Evolutionary conservation across 2,888 invertebrate species (phyloP), one percentile per base, ranked within the genome.

Genomic region (Hirtodrosophila alboralis): DNA sequence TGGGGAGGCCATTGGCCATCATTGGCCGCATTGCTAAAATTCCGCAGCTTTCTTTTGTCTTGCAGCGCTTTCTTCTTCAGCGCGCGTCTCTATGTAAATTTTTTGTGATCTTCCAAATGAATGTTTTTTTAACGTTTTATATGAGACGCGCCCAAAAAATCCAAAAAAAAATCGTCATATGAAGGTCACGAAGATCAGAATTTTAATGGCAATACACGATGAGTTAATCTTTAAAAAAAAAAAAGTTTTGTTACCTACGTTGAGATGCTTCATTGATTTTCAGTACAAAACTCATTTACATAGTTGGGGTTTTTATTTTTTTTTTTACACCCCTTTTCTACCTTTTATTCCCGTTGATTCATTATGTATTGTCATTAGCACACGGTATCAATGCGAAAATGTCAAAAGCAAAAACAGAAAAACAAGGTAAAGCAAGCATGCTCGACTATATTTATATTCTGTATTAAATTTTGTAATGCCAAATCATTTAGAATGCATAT

Each of bases 31-130:
- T 78, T 78, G 78, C 83, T 78, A 57, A 83, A 75, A 78, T 78
- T 83, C 83, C 83, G 58, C 60, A 83, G 83, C 79, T 78, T 78
- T 81, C 83, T 78, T 78, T 81, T 81, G 73, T 78, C 51, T 61
- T 69, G 57, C 51, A 61, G 70, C 70, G n/a, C n/a, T n/a, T n/a
- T n/a, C 74, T 74, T 74, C 70, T 68, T 73, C 65, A 61, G 56
- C 64, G 16, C n/a, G 47, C 37, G 9, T n/a, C 43, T 36, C 48
- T 37, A 59, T 65, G 65, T 60, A 60, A 58, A 65, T 64, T 23
- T 18, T 6, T n/a, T n/a, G n/a, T n/a, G 6, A 21, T 9, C 23
- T 18, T 26, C 5, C 7, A 59, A 21, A 6, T 8, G n/a, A 14
- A 38, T 23, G 34, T 43, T 31, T 45, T 21, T 6, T 28, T 36